Evolutionary conservation across 2,888 invertebrate species (phyloP), one percentile per base, ranked within the genome.

Genomic region (Drosophila histrio): DNA sequence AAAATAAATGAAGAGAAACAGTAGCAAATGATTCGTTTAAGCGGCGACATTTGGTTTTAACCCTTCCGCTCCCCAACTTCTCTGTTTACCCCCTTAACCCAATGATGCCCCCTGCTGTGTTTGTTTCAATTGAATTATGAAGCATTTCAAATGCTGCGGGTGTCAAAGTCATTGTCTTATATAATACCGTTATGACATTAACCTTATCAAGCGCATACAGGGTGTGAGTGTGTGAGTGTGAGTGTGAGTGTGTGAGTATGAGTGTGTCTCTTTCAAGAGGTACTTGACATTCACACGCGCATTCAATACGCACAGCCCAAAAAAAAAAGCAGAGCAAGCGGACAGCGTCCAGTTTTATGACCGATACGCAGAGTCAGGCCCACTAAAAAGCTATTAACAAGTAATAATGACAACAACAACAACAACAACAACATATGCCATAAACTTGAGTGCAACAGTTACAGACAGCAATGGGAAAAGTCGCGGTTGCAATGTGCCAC

Each of bases 251-350:
- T 26, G 54, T 28, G 53, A 24, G 38, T 36, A n/a, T n/a, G 41
- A 32, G 67, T 36, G 53, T 28, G 38, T 36, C 36, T 39, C 43
- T 43, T 38, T 54, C 24, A 57, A 49, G 66, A 78, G 84, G 84
- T 83, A 88, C 87, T 83, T 86, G 83, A 88, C 83, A 88, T 88
- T 83, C 88, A 77, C 77, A 68, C 60, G 43, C 57, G 43, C 59
- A 46, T 28, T 34, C 53, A 19, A 61, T 60, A 65, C 67, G 32
- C 60, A 59, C 52, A 13, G 63, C 19, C 56, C 30, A 26, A 72
- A 64, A 57, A 38, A 36, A 28, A 34, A 30, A 19, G 17, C n/a
- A 24, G 46, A 46, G 43, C 49, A 22, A 30, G 28, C 8, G 6
- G 53, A 19, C 43, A 32, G 39, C 49, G 79, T 56, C 47, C 76